Evolutionary conservation across 2,797 vertebrate genomes (phyloP).

Genomic region (Pygocentrus nattereri): DNA sequence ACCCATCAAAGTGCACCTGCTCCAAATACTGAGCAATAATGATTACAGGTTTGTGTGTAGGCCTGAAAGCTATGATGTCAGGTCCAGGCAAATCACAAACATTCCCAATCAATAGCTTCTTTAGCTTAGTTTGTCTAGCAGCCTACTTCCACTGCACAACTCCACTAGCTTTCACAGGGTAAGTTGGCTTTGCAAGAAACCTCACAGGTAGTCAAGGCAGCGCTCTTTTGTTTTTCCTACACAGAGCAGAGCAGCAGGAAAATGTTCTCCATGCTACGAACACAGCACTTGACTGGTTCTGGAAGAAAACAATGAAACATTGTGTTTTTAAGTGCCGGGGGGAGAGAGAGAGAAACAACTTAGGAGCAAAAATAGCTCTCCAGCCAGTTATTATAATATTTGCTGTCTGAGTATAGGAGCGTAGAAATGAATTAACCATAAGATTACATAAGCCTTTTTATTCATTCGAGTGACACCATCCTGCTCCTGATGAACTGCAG

Average conservation of each 20-base stretch:
- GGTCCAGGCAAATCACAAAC: background rate
- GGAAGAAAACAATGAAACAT: slow-evolving; percentile 50
- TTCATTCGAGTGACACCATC: slow-evolving; percentile 18
- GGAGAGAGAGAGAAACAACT: slow-evolving; percentile 16
- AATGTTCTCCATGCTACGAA: slow-evolving; percentile 31
- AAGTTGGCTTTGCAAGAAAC: background rate
- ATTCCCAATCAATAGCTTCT: background rate
- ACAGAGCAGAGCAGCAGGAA: slow-evolving; percentile 47
- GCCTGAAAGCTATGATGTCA: background rate
- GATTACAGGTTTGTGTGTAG: background rate
- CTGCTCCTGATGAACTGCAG: slow-evolving; percentile 26
- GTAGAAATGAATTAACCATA: slow-evolving; percentile 26
- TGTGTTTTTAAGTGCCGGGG: slow-evolving; percentile 41
- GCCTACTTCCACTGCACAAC: background rate
- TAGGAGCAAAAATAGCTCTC: slow-evolving; percentile 38
- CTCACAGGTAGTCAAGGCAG: slow-evolving; percentile 47
- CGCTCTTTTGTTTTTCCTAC: slow-evolving; percentile 40
- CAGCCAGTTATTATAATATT: slow-evolving; percentile 50
- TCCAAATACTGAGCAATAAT: slow-evolving; percentile 15
- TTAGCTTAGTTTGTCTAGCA: background rate
- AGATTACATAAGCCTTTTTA: slow-evolving; percentile 13
- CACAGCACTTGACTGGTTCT: slow-evolving; percentile 27
- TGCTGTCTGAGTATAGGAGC: slow-evolving; percentile 40
- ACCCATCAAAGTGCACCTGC: slow-evolving; percentile 43
- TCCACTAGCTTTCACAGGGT: background rate